Base-by-base conservation (phyloP, 1,140 invertebrate genomes). In the Lycorma delicatula region DNA sequence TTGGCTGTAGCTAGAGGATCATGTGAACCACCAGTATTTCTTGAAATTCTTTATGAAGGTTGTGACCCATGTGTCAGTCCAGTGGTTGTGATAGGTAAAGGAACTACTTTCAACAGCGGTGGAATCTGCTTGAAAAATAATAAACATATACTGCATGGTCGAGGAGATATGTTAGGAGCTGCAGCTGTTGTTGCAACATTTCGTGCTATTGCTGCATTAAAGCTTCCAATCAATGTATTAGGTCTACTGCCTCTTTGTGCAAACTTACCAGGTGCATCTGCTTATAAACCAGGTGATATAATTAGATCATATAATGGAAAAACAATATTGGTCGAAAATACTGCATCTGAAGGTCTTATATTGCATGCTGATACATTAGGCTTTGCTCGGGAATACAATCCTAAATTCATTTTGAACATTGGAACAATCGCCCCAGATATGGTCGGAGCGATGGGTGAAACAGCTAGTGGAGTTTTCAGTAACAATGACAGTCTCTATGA, bases 161-260 rank as follows among this genome's bases (percentile, higher is more conserved):
- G 82, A 55, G 82, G 74, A 16, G 83, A 85, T 64, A 84, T 85
- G 81, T 81, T 80, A 23, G 83, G 83, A 13, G 82, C 80, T n/a
- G 83, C 83, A 4, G 76, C 74, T 67, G 75, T 81, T 20, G 70
- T 78, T 12, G 78, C 74, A 1, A 70, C 79, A n/a, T 69, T 81
- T 23, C 66, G 72, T 22, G 75, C 80, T 6, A 72, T 77, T 11
- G 75, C 78, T 20, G 67, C 70, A 29, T 68, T 84, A 1, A 69
- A 74, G 46, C 59, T 83, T 2, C 77, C 79, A n/a, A 67, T 84
- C 23, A 80, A 83, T 66, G 64, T 85, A 22, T 73, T 70, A 54
- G 73, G 70, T 44, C 54, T 73, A 20, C 78, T 82, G 31, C 80
- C 82, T 16, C 66, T 85, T 4, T 76, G 73, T 68, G 82, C 84